Evolutionary conservation across 1,140 invertebrate genomes (phyloP), one percentile per base, ranked within the genome.

Genomic region (Oscheius sp.): DNA sequence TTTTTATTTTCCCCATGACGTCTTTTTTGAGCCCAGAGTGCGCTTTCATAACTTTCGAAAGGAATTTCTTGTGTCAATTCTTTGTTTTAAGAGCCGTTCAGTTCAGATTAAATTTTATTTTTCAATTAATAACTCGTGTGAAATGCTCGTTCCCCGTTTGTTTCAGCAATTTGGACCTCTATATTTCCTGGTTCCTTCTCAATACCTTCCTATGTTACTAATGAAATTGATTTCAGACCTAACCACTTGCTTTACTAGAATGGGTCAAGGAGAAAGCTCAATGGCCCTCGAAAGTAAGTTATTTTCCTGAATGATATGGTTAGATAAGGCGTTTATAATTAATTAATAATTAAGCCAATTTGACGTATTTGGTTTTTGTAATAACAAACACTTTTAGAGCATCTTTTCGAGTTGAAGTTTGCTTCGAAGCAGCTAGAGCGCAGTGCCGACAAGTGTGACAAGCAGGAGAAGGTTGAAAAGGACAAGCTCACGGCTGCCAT

Each of bases 391-490:
- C 3, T 78, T 78, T 45, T 55, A 78, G 77, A 87, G 63, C 93
- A 97, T 87, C 87, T 97, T 58, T 97, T 97, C 84, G 97, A 97
- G 89, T 88, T 97, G 79, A 97, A 97, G 87, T 97, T 97, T 89
- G 94, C 95, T 68, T 93, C 94, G 0, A 99, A 99, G 87, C 94
- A 97, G 79, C 87, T 98, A 63, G 93, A 97, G 84, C 87, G 95
- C 75, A 95, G 95, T 87, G 94, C 95, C 0, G 97, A 97, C 85
- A 92, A 93, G 90, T 94, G 92, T 85, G 95, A 97, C 83, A 98
- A 98, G 85, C 92, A 96, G 86, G 94, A 98, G 85, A 95, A 93
- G 85, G 87, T 91, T 59, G 95, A 99, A 85, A 97, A 97, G 84
- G 88, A 90, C 1, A 99, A 99, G 86, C 89, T 95, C 28, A 72